Conservation (phyloP, 1,140 invertebrate genomes). For the Araneus ventricosus region DNA sequence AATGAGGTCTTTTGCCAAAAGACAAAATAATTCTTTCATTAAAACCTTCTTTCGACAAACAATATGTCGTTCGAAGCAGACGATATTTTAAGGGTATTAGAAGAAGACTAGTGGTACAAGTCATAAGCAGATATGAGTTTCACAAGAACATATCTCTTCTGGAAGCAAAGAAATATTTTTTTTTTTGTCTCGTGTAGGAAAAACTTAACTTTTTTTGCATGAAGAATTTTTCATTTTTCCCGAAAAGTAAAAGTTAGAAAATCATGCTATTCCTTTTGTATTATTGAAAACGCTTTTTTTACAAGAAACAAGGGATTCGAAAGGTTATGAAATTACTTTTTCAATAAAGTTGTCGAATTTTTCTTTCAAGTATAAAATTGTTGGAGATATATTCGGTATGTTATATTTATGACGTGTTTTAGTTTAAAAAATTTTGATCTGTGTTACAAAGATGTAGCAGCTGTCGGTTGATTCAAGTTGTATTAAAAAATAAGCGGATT, state of each 20-base stretch:
- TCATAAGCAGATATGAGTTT: background rate
- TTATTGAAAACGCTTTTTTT: background rate
- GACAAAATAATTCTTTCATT: conserved; percentile 59
- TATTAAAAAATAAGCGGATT: too few relatives aligned
- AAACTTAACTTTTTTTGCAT: background rate
- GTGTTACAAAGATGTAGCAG: too few relatives aligned
- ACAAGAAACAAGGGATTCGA: background rate
- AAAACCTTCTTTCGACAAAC: conserved; percentile 49
- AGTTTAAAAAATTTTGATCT: too few relatives aligned
- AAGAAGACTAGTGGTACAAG: background rate
- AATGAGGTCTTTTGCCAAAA: conserved; percentile 64
- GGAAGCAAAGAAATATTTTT: background rate
- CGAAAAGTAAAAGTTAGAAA: background rate
- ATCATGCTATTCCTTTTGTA: background rate
- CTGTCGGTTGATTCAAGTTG: too few relatives aligned
- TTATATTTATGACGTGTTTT: too few relatives aligned
- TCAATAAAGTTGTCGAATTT: background rate
- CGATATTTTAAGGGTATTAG: background rate
- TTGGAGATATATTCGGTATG: too few relatives aligned
- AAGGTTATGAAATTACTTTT: background rate
- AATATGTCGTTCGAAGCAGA: conserved; percentile 12
- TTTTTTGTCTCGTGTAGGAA: background rate
- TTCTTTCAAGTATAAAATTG: too few relatives aligned
- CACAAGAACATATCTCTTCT: background rate
- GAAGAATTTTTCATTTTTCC: background rate